Base-by-base conservation (phyloP, 2,113 vertebrate genomes). In the Syngnathus typhle region DNA sequence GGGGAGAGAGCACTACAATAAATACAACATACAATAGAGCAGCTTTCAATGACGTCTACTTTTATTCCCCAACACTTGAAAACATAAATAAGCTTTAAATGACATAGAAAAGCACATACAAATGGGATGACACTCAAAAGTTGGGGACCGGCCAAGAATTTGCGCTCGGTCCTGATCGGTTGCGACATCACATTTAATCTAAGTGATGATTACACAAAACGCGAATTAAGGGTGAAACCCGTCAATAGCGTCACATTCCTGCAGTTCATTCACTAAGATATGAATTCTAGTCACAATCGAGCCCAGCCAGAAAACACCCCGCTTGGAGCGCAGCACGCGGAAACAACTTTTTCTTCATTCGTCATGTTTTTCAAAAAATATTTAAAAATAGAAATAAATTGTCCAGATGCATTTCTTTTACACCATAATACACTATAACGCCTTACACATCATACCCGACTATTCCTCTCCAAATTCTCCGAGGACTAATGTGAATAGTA, bases 301-400 rank as follows among this genome's bases (percentile, higher is more conserved):
- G 41, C 64, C 83, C 72, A 89, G 87, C 84, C 88, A 88, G 46
- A 51, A 90, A 90, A 90, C 86, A 85, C 87, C 85, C 88, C 79
- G 77, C 60, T 62, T 15, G 89, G 86, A 85, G 86, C 86, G 75
- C 83, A 69, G 81, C 80, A 84, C 81, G 84, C 87, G 86, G 86
- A 86, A 88, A 86, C 80, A 70, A 71, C 36, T 68, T 79, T 91
- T 95, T 94, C 89, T 90, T 81, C 93, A 91, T 91, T 94, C 93
- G 93, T 95, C 95, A 95, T 94, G 89, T 95, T 62, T 96, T 97
- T 95, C 93, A 95, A 93, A 96, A 96, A 96, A 94, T 95, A 93
- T 85, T 93, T 94, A 93, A 93, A 95, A 96, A 96, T 95, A 95
- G 72, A 84, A 91, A 88, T 90, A 90, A 92, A 84, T 88, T 91